phyloP scores from a whole-genome alignment of 2,888 invertebrate genomes.

The Apotomis turbidana region DNA sequence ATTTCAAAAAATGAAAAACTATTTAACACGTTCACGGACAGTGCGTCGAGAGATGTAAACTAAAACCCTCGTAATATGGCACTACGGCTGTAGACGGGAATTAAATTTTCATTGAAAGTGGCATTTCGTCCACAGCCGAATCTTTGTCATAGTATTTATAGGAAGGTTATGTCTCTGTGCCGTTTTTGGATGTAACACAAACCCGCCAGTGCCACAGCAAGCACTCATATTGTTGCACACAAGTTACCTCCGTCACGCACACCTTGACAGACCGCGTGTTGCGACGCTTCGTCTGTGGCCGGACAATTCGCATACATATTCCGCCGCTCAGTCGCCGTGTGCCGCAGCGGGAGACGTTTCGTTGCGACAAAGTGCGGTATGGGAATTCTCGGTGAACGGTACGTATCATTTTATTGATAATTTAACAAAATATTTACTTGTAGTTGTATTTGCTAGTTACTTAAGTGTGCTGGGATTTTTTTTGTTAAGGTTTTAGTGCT shows the following conservation, averaged over 20 bases:
- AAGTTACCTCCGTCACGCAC: constrained; percentile 4
- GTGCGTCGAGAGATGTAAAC: neutral
- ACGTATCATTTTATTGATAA: constrained; percentile 2
- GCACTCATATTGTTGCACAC: constrained; percentile 1
- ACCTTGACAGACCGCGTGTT: constrained; percentile 2
- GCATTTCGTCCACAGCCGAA: constrained; percentile 1
- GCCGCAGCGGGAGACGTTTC: neutral
- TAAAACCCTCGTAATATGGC: constrained; percentile 2
- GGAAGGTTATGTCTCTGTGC: constrained; percentile 1
- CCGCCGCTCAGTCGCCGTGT: neutral
- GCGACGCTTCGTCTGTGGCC: neutral
- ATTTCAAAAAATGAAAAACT: no score
- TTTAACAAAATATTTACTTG: neutral
- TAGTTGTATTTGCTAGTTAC: neutral
- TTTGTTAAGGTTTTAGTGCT: no score
- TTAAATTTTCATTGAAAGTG: constrained; percentile 3
- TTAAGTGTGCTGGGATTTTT: no score
- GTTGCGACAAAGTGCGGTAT: neutral
- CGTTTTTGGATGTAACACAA: constrained; percentile 5
- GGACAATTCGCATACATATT: neutral
- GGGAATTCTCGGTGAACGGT: constrained; percentile 1
- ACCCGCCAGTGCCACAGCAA: constrained; percentile 3
- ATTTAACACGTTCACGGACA: no score
- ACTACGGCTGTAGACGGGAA: constrained; percentile 4
- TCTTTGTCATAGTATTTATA: constrained; percentile 1